Conservation (phyloP, 1,140 invertebrate species). For the Drosophila sp. region DNA sequence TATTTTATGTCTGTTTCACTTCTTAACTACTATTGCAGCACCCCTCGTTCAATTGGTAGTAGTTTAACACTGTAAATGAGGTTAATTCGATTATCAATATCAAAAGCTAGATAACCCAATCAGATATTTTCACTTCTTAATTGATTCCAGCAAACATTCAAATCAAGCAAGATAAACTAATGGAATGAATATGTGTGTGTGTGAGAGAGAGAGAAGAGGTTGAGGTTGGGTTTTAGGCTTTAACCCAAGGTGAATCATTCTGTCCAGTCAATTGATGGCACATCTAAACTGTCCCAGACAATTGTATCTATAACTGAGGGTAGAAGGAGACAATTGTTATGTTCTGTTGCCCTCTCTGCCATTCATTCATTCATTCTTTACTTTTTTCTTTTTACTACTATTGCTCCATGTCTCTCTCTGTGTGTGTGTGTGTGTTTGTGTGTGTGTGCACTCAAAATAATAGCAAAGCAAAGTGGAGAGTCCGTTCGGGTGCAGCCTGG, state of each 20-base stretch:
- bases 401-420: slow-evolving; percentile 17
- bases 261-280: slow-evolving; percentile 14
- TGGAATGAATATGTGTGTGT: slow-evolving; percentile 16
- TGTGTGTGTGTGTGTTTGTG: slow-evolving; percentile 14
- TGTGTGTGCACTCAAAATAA: slow-evolving; percentile 74
- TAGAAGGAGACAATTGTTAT: slow-evolving; percentile 3
- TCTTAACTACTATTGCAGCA: background rate
- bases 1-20: background rate
- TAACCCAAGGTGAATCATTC: slow-evolving; percentile 19
- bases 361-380: slow-evolving; percentile 11
- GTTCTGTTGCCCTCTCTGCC: background rate
- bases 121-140: slow-evolving; percentile 30
- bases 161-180: slow-evolving; percentile 64
- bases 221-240: background rate
- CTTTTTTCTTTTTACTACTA: slow-evolving; percentile 67
- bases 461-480: slow-evolving; percentile 41
- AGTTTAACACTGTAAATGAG: slow-evolving; percentile 10
- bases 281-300: slow-evolving; percentile 40
- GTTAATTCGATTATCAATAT: slow-evolving; percentile 64
- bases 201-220: background rate
- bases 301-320: slow-evolving; percentile 41
- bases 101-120: slow-evolving; percentile 35
- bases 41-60: background rate
- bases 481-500: slow-evolving; percentile 44
- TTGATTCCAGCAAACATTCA: slow-evolving; percentile 62